These are phyloP conservation scores for Siniperca obscura DNA, from an alignment of 2,797 vertebrate species.

Conservation along the genomic window DNA sequence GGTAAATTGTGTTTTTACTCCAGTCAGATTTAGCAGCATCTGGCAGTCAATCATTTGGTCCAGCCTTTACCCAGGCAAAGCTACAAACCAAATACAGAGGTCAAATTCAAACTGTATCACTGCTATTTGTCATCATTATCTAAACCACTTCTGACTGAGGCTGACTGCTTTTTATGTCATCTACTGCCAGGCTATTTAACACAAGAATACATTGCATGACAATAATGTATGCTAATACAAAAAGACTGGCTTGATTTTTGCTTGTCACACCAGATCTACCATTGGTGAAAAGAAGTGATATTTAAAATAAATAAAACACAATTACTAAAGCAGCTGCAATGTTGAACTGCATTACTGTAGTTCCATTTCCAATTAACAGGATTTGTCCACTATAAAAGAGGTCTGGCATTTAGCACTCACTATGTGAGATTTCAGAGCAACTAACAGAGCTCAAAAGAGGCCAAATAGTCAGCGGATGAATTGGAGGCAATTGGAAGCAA, in stretches of 20 bases:
- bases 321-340: conserved; percentile 43
- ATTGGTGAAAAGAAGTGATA: conserved; percentile 8
- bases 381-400: conserved; percentile 47
- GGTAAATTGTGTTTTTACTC: background rate
- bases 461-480: conserved; percentile 53
- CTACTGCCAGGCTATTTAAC: background rate
- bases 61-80: background rate
- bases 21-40: background rate
- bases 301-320: conserved; percentile 28
- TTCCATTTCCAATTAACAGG: conserved; percentile 52
- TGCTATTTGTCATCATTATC: conserved; percentile 26
- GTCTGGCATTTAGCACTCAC: conserved; percentile 48
- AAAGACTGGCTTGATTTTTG: background rate
- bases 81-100: background rate
- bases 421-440: conserved; percentile 41
- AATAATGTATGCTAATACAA: conserved; percentile 4
- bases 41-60: background rate
- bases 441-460: conserved; percentile 39
- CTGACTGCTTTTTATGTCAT: conserved; percentile 9
- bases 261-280: conserved; percentile 3
- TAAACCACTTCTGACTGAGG: background rate
- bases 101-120: background rate
- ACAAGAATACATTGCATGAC: background rate
- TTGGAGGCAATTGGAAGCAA: conserved; percentile 55
- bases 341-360: conserved; percentile 20